Conservation (phyloP, 2,113 vertebrate genomes). For the Antennarius striatus region DNA sequence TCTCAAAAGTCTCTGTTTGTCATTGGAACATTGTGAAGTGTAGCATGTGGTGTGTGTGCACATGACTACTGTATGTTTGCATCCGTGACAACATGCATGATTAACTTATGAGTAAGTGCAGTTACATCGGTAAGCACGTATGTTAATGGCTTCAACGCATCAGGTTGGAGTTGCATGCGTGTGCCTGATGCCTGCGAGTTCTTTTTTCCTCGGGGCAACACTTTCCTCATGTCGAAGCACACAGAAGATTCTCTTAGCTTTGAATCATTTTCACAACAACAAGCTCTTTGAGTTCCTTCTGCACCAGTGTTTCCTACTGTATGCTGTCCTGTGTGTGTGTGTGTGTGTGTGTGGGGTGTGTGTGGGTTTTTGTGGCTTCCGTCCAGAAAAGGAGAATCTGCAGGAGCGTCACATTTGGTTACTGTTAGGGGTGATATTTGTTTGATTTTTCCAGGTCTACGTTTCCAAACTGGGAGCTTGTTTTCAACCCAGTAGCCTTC, state of each 20-base stretch:
- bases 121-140: slow-evolving; percentile 10
- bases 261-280: slow-evolving; percentile 5
- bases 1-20: slow-evolving; percentile 40
- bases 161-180: too few species aligned
- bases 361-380: not conserved
- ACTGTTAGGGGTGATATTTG: not conserved
- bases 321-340: slow-evolving; percentile 6
- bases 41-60: slow-evolving; percentile 28
- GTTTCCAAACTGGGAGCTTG: not conserved
- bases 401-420: not conserved
- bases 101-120: not conserved
- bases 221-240: slow-evolving; percentile 4
- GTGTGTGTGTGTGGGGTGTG: too few species aligned
- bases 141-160: not conserved
- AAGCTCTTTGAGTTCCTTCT: slow-evolving; percentile 1
- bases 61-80: not conserved
- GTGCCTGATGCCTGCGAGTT: too few species aligned
- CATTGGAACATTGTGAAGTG: slow-evolving; percentile 45
- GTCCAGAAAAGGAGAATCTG: not conserved
- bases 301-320: not conserved
- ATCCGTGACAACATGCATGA: not conserved
- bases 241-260: slow-evolving; percentile 2
- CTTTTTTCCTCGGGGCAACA: slow-evolving; percentile 10
- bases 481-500: not conserved
- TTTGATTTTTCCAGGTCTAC: not conserved